Percentiles rank a stretch among this genome's conserved stretches.
Conservation (phyloP, 1,140 invertebrate species). For the Aphaenogaster rudis region DNA sequence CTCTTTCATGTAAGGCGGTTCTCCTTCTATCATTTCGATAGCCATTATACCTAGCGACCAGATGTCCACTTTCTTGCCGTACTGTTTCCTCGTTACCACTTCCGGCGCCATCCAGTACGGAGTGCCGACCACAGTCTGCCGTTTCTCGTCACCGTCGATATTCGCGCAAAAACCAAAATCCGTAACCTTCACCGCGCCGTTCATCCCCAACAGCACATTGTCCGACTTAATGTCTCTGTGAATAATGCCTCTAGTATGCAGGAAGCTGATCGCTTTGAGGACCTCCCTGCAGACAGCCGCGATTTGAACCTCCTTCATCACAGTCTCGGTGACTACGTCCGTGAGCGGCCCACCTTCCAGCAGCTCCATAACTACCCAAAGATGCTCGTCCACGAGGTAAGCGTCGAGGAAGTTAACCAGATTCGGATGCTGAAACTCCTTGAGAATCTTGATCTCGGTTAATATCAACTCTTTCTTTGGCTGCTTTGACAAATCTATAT, state of each 20-base stretch:
- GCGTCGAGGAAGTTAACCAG: conserved; percentile 98
- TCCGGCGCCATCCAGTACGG: conserved; percentile 95
- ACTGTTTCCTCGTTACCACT: conserved; percentile 94
- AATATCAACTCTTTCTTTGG: conserved; percentile 98
- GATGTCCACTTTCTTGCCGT: conserved; percentile 97
- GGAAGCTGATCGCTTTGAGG: conserved; percentile 96
- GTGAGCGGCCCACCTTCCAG: conserved; percentile 98
- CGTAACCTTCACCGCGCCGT: conserved; percentile 98
- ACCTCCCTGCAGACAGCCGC: conserved; percentile 98
- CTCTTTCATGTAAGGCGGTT: conserved; percentile 92
- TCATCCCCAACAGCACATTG: conserved; percentile 98
- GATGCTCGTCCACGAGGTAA: conserved; percentile 95
- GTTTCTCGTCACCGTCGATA: conserved; percentile 96
- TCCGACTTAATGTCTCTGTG: conserved; percentile 98
- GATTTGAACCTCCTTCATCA: conserved; percentile 99
- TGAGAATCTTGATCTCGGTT: conserved; percentile 97
- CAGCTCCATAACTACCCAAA: conserved; percentile 98
- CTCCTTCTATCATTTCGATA: conserved; percentile 99
- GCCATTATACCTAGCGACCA: conserved; percentile 99
- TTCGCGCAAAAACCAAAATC: conserved; percentile 99
- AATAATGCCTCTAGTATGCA: conserved; percentile 96
- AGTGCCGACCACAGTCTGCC: conserved; percentile 98
- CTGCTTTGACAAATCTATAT: conserved; percentile 97
- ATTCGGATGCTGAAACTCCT: conserved; percentile 98
- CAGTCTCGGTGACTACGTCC: conserved; percentile 98